A percentile compares a stretch with the other conserved stretches of the same genome.
phyloP scores from a whole-genome alignment of 2,113 vertebrate genomes.

The Brienomyrus brachyistius region DNA sequence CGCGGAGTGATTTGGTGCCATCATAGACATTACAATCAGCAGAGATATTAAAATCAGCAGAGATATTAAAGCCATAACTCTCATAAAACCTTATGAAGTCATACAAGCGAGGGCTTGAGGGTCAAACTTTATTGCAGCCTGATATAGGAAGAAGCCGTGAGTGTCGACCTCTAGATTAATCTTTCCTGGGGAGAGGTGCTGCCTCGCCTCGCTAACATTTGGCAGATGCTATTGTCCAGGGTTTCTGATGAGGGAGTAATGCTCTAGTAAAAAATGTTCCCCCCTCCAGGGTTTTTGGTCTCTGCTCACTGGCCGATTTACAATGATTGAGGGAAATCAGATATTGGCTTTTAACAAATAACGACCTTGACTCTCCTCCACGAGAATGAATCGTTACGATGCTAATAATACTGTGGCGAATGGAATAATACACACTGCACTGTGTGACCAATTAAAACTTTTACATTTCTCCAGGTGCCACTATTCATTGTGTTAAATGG shows the following conservation, averaged over 20 bases:
- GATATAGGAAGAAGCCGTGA: background rate
- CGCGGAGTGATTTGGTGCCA: background rate
- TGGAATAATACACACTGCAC: background rate
- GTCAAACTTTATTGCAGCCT: background rate
- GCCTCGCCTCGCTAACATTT: background rate
- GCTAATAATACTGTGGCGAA: background rate
- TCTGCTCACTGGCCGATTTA: background rate
- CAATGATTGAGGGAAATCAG: background rate
- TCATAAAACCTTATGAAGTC: background rate
- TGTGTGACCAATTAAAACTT: background rate
- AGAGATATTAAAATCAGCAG: background rate
- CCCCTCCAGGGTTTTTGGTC: background rate
- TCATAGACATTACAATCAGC: background rate
- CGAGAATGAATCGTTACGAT: background rate
- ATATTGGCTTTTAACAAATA: background rate
- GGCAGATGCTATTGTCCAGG: background rate
- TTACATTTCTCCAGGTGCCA: background rate
- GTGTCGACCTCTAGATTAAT: background rate
- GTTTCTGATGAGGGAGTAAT: background rate
- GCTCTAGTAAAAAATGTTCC: background rate
- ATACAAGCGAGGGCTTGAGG: background rate
- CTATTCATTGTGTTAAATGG: background rate
- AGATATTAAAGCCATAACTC: background rate
- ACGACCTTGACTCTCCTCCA: background rate
- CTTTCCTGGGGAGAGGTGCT: background rate